These are phyloP conservation scores for Malurus melanocephalus DNA, from an alignment of 2,113 vertebrate species.

Conservation along the genomic window DNA sequence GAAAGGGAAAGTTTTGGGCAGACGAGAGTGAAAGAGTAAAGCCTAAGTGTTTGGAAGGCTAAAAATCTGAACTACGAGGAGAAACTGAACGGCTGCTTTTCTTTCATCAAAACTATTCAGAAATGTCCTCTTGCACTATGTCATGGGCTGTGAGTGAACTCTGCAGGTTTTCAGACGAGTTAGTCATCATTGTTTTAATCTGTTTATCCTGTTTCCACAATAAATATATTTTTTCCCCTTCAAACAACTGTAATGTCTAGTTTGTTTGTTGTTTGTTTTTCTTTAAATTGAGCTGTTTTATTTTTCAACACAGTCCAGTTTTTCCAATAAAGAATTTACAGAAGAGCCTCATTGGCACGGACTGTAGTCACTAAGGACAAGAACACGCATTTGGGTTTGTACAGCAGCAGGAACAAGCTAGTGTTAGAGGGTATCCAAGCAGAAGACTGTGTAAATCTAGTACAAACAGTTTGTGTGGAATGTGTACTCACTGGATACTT, in stretches of 20 bases:
- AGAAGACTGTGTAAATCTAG: neutral
- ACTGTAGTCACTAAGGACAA: neutral
- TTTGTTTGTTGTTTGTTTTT: neutral
- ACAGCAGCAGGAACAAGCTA: neutral
- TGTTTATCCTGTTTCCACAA: constrained; percentile 43
- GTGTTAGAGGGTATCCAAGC: neutral
- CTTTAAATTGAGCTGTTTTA: neutral
- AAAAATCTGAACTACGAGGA: neutral
- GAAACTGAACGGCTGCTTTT: neutral
- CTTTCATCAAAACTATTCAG: neutral
- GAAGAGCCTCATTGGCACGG: neutral
- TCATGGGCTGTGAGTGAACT: neutral
- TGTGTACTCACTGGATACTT: neutral
- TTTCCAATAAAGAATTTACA: neutral
- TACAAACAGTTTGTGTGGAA: neutral
- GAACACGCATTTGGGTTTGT: neutral
- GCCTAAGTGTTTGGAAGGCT: neutral
- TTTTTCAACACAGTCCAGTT: neutral
- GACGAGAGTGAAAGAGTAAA: neutral
- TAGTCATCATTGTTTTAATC: constrained; percentile 24
- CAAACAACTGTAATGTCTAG: neutral
- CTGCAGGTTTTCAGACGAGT: neutral
- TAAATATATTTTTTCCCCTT: neutral
- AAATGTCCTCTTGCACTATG: neutral
- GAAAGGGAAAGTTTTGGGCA: neutral